Conservation (phyloP, 2,888 invertebrate species). For the Crossocerus cetratus region DNA sequence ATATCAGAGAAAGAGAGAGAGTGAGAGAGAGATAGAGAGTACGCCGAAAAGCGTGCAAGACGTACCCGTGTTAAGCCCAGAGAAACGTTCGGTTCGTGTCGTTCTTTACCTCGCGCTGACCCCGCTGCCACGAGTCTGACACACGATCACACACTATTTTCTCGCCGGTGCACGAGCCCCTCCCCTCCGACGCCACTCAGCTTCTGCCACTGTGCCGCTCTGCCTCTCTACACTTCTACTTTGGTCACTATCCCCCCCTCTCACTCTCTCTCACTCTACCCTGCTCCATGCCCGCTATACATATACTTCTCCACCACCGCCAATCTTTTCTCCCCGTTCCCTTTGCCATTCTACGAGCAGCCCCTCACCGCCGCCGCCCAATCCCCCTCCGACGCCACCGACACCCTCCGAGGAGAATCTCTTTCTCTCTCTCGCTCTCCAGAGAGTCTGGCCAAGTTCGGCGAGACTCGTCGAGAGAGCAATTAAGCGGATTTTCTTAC, state of each 20-base stretch:
- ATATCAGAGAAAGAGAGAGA: conserved; percentile 6
- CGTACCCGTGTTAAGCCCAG: conserved; percentile 73
- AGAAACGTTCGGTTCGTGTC: conserved; percentile 71
- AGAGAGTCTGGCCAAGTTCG: too few species aligned
- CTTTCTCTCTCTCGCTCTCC: too few species aligned
- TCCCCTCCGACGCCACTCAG: conserved; percentile 30
- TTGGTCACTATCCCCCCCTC: conserved; percentile 4
- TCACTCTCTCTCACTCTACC: conserved; percentile 6
- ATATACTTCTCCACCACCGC: conserved; percentile 14
- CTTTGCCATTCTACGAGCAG: conserved; percentile 29
- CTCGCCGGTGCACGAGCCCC: conserved; percentile 65
- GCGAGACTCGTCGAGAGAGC: too few species aligned
- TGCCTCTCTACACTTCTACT: conserved; percentile 6
- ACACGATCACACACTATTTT: conserved; percentile 66
- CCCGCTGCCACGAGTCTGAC: conserved; percentile 76
- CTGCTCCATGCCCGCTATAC: conserved; percentile 14
- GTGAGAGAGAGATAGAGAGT: conserved; percentile 16
- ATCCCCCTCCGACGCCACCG: too few species aligned
- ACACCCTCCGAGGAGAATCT: too few species aligned
- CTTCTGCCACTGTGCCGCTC: conserved; percentile 5
- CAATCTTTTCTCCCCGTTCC: conserved; percentile 23
- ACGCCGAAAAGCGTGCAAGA: conserved; percentile 56
- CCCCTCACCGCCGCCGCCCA: conserved; percentile 22
- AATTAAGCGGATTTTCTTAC: too few species aligned
- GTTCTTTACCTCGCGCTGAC: conserved; percentile 74